Base-by-base conservation (phyloP, 2,113 vertebrate genomes). In the Piprites chloris region DNA sequence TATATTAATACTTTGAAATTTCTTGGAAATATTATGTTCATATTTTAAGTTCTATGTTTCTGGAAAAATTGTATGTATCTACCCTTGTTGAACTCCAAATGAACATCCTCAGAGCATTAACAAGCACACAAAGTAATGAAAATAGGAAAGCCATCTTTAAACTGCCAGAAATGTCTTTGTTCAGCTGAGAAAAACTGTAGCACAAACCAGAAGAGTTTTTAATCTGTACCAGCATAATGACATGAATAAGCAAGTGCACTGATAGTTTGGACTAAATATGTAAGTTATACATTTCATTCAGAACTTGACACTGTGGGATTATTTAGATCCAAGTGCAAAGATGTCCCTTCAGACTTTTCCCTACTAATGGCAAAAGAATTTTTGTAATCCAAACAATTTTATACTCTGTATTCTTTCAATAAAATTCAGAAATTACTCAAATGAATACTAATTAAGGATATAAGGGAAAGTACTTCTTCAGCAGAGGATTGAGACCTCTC, bases 181-280 rank as follows among this genome's bases (percentile, higher is more conserved):
- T 90, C 86, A 95, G 88, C 66, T 97, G 97, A 95, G 93, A 96
- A 96, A 95, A 97, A 96, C 73, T 96, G 92, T 95, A 96, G 95
- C 94, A 94, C 85, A 97, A 96, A 88, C 55, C 75, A 74, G 92
- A 92, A 87, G 49, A 96, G 47, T 84, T 59, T 95, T 97, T 94
- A 93, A 95, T 89, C 73, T 20, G 2, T 46, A 87, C 65, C 87
- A 95, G 73, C 59, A 71, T 75, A 88, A 92, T 81, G 74, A 93
- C 63, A 96, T 92, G 94, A 95, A 96, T 82, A 93, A 97, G 91
- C 56, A 85, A 67, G 27, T 18, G 21, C 71, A 69, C 53, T 84
- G 35, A 83, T 66, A 67, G 78, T 85, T 91, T 76, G 91, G 79
- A 62, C 17, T 94, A 80, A 84, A 88, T 71, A 39, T 14, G 4